Evolutionary conservation across 2,113 vertebrate genomes (phyloP).

Genomic region (Callipepla californica): DNA sequence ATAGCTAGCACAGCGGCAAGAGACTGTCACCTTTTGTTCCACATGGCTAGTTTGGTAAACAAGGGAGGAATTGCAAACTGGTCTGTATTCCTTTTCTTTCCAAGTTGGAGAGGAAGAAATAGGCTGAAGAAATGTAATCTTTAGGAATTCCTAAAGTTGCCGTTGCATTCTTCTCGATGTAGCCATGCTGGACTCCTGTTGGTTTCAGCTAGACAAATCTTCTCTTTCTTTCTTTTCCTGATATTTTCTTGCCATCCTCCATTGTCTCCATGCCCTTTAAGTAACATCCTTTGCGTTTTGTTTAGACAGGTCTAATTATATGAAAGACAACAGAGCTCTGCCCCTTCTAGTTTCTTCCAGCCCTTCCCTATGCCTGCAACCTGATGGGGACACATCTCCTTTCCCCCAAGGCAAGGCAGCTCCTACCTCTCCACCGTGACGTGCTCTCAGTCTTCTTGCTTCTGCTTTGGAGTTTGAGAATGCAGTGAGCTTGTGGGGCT

Average conservation of each 20-base stretch:
- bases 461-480: not conserved
- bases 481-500: fast-evolving
- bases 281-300: not conserved
- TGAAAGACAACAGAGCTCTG: not conserved
- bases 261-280: not conserved
- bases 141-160: not conserved
- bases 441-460: not conserved
- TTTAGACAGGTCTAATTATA: not conserved
- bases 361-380: too few relatives aligned
- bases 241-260: not conserved
- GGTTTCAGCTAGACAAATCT: not conserved
- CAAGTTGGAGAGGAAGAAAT: fast-evolving
- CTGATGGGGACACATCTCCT: not conserved
- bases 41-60: fast-evolving
- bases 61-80: not conserved
- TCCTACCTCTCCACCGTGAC: not conserved
- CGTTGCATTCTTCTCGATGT: fast-evolving
- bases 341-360: not conserved
- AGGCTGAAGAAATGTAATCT: not conserved
- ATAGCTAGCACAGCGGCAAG: not conserved
- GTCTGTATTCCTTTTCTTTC: not conserved
- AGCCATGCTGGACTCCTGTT: not conserved
- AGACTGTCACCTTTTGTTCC: not conserved
- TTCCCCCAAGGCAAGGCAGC: fast-evolving
- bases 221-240: not conserved